phyloP scores from a whole-genome alignment of 2,888 invertebrate species.

The Ennomos quercinarius region DNA sequence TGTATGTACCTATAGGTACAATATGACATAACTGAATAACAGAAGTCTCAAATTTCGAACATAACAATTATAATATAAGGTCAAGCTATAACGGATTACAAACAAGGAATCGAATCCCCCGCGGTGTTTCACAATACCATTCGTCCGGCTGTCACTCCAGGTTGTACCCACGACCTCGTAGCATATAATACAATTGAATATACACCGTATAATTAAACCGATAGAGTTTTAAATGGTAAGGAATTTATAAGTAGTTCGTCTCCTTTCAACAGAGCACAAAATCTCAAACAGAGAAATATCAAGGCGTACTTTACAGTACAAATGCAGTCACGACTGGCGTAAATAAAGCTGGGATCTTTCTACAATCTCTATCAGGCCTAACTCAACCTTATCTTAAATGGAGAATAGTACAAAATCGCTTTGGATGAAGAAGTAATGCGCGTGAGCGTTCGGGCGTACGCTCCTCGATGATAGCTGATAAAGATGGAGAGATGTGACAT shows the following conservation, averaged over 20 bases:
- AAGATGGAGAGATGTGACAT: conserved; percentile 11
- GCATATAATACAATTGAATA: conserved; percentile 31
- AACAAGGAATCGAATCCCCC: conserved; percentile 59
- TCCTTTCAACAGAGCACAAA: conserved; percentile 71
- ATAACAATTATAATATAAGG: conserved; percentile 31
- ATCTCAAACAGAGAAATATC: conserved; percentile 69
- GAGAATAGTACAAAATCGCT: conserved; percentile 47
- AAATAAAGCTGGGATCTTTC: conserved; percentile 72
- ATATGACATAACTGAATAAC: conserved; percentile 10
- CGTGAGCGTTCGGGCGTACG: conserved; percentile 65
- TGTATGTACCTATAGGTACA: no score
- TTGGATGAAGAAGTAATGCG: conserved; percentile 59
- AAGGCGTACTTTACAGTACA: conserved; percentile 56
- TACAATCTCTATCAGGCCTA: conserved; percentile 43
- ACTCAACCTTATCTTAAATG: conserved; percentile 42
- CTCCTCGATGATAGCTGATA: conserved; percentile 28
- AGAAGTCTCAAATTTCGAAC: conserved; percentile 25
- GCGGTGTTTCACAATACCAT: conserved; percentile 65
- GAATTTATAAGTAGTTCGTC: conserved; percentile 53
- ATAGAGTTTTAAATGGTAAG: conserved; percentile 38
- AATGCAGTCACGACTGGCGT: conserved; percentile 79
- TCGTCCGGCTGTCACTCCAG: conserved; percentile 46
- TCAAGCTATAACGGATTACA: conserved; percentile 50
- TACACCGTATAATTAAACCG: conserved; percentile 28
- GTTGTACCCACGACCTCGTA: conserved; percentile 56